Base-by-base conservation (phyloP, 2,797 vertebrate species). In the Anolis apletophallus region DNA sequence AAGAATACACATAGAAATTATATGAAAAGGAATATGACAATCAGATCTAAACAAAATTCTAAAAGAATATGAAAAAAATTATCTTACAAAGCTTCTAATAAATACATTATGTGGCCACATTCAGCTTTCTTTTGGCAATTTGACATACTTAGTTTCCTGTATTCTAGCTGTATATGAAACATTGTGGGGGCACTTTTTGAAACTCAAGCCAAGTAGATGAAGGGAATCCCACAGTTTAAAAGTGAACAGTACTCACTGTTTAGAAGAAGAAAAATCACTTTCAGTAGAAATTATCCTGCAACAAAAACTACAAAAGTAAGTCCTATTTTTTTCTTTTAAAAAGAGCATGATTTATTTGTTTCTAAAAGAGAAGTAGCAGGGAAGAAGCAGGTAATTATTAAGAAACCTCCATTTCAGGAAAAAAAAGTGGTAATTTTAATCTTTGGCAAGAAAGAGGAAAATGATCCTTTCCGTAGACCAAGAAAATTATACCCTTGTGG, bases 401-500 rank as follows among this genome's bases (percentile, higher is more conserved):
- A 85, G 83, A 80, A 61, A 87, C 86, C 46, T 81, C 17, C 67
- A 59, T 83, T 89, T 84, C 32, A 85, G 77, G 46, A 86, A 88
- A 79, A 90, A 83, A 79, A 90, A 83, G n/a, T 64, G 0, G 0
- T 79, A 88, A 92, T 85, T 79, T 14, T 78, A 1, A 61, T 57
- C 12, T 90, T 85, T 67, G n/a, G 61, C 83, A 89, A 90, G 79
- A 89, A 0, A 86, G 7, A 1, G n/a, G 2, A 0, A 92, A 90
- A 91, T 36, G 2, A 89, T 12, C 13, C 16, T 88, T 82, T 87
- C 21, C 82, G 6, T 40, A 14, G 61, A 76, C 71, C 40, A 83
- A 71, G 78, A 89, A 93, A 88, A 90, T 79, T n/a, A 82, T 13
- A 90, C 23, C 80, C 23, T 89, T 19, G n/a, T 46, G 29, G 84